A percentile compares a stretch with the other conserved stretches of the same genome.
Conservation (phyloP, 2,113 vertebrate genomes). For the Apeltes quadracus region DNA sequence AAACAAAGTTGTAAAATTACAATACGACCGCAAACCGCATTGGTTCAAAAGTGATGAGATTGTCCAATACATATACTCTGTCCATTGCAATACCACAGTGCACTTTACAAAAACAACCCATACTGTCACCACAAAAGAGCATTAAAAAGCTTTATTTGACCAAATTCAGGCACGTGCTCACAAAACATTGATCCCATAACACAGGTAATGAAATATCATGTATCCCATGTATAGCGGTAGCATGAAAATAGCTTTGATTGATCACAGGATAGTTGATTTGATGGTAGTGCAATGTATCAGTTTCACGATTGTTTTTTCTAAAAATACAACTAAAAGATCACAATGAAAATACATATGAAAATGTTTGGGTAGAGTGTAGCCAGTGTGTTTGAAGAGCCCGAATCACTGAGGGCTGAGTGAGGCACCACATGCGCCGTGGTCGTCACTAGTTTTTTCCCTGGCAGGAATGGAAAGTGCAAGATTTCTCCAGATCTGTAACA, state of each 20-base stretch:
- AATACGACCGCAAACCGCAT: not conserved
- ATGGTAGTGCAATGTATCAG: not conserved
- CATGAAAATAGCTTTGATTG: constrained; percentile 13
- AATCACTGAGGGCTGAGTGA: constrained; percentile 20
- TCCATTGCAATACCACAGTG: not conserved
- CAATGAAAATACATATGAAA: constrained; percentile 22
- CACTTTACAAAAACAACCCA: constrained; percentile 1
- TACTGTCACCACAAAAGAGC: not conserved
- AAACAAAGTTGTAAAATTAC: not conserved
- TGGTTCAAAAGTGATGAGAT: not conserved
- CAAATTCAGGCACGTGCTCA: constrained; percentile 30
- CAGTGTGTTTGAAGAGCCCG: constrained; percentile 13
- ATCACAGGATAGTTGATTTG: constrained; percentile 10
- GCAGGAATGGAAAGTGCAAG: constrained; percentile 81
- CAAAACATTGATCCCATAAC: constrained; percentile 19
- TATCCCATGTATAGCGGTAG: not conserved
- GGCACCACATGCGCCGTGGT: not conserved
- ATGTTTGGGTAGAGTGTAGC: constrained; percentile 16
- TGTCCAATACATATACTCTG: no score
- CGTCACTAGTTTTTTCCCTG: constrained; percentile 53
- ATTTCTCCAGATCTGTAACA: constrained; percentile 81
- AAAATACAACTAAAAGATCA: constrained; percentile 21
- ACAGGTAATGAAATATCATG: constrained; percentile 15
- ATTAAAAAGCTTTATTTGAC: constrained; percentile 66
- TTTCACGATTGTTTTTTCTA: constrained; percentile 3